phyloP scores from a whole-genome alignment of 2,113 vertebrate genomes.

The Myrmecobius fasciatus region DNA sequence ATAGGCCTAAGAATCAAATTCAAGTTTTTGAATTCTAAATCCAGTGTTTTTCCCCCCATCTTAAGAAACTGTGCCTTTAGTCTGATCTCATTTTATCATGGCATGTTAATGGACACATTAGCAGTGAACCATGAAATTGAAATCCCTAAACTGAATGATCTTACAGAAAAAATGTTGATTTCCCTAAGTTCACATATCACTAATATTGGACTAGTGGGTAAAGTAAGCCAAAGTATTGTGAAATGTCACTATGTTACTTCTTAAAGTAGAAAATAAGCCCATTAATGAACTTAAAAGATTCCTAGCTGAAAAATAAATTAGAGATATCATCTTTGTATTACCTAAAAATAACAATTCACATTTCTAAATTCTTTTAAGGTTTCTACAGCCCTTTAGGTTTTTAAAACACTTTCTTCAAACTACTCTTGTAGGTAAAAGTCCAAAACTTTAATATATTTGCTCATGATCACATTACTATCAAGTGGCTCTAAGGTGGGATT shows the following conservation, averaged over 20 bases:
- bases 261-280: neutral
- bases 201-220: neutral
- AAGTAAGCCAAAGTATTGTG: slow-evolving; percentile 22
- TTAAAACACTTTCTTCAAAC: neutral
- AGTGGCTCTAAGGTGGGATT: neutral
- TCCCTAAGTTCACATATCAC: neutral
- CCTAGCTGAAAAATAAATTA: neutral
- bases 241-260: neutral
- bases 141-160: neutral
- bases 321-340: neutral
- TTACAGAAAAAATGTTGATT: neutral
- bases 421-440: neutral
- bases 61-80: neutral
- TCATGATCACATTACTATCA: neutral
- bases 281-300: neutral
- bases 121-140: neutral
- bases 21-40: neutral
- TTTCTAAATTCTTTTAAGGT: neutral
- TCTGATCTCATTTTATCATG: neutral
- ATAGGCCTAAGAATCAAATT: neutral
- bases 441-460: neutral
- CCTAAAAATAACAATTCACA: neutral
- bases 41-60: neutral
- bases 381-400: too few relatives aligned
- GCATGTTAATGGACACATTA: neutral